phyloP scores from a whole-genome alignment of 2,113 vertebrate genomes.

The Thymallus thymallus region DNA sequence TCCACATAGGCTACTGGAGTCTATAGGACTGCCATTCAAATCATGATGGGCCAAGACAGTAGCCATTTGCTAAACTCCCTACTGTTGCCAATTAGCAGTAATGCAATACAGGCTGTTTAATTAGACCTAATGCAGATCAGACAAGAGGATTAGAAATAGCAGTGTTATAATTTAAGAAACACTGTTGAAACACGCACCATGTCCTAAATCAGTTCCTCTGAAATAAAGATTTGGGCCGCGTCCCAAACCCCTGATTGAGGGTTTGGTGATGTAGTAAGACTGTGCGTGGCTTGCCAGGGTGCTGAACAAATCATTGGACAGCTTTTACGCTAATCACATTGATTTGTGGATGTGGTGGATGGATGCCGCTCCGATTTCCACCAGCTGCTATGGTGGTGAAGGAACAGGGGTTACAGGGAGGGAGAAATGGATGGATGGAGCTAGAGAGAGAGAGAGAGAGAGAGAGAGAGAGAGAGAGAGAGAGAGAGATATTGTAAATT shows the following conservation, averaged over 20 bases:
- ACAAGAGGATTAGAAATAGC: no score
- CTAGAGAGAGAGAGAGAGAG: neutral
- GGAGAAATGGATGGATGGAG: neutral
- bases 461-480: neutral
- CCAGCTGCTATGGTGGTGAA: conserved; percentile 15
- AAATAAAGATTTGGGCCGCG: neutral
- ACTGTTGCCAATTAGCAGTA: no score
- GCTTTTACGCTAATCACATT: conserved; percentile 29
- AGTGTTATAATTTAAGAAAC: no score
- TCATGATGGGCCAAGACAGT: neutral
- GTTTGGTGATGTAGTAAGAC: conserved; percentile 7
- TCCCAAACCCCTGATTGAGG: neutral
- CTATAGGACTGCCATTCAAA: neutral
- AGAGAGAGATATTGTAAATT: conserved; percentile 1
- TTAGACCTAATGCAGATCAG: neutral
- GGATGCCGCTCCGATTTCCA: conserved; percentile 32
- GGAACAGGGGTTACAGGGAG: neutral
- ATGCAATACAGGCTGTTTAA: neutral
- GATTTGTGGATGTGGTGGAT: conserved; percentile 25
- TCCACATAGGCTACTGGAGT: no score
- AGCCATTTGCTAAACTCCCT: neutral
- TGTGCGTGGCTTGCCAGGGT: neutral
- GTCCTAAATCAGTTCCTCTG: neutral
- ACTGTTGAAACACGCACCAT: neutral
- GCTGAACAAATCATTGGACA: conserved; percentile 23